Evolutionary conservation across 1,140 invertebrate genomes (phyloP).

Genomic region (Coptotermes formosanus): DNA sequence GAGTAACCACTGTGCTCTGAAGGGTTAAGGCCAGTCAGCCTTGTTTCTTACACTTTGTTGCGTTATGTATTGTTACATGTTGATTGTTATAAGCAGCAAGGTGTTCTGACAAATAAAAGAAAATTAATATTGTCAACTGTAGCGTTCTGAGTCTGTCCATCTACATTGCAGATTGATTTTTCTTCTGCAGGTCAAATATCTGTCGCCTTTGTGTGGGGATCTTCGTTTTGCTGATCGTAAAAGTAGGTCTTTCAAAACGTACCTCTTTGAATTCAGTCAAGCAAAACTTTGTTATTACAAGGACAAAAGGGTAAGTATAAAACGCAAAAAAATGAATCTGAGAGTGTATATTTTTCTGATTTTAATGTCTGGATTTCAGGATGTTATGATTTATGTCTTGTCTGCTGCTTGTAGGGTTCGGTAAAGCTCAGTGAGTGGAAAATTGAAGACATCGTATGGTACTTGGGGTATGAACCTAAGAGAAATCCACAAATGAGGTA

Average conservation of each 20-base stretch:
- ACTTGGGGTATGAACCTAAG: slow-evolving; percentile 77
- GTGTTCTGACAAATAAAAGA: too few relatives aligned
- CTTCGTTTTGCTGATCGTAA: slow-evolving; percentile 75
- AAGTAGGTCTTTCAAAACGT: slow-evolving; percentile 71
- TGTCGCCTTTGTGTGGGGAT: slow-evolving; percentile 63
- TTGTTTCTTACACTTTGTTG: too few relatives aligned
- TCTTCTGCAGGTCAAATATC: slow-evolving; percentile 52
- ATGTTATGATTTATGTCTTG: slow-evolving; percentile 30
- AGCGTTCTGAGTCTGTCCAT: too few relatives aligned
- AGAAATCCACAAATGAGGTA: slow-evolving; percentile 71
- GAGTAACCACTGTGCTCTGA: too few relatives aligned
- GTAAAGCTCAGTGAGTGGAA: slow-evolving; percentile 67
- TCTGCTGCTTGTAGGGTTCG: slow-evolving; percentile 52
- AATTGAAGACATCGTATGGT: slow-evolving; percentile 77
- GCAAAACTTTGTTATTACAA: slow-evolving; percentile 78
- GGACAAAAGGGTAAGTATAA: slow-evolving; percentile 64
- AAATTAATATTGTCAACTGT: too few relatives aligned
- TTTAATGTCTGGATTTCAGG: too few relatives aligned
- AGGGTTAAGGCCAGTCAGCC: too few relatives aligned
- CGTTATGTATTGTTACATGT: too few relatives aligned
- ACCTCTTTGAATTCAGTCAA: slow-evolving; percentile 76
- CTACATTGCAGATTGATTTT: slow-evolving; percentile 13
- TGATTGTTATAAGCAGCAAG: too few relatives aligned
- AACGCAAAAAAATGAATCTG: background rate
- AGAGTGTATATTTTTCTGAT: background rate